These are phyloP conservation scores for Actenoides hombroni DNA, from an alignment of 2,113 vertebrate genomes.

Conservation along the genomic window DNA sequence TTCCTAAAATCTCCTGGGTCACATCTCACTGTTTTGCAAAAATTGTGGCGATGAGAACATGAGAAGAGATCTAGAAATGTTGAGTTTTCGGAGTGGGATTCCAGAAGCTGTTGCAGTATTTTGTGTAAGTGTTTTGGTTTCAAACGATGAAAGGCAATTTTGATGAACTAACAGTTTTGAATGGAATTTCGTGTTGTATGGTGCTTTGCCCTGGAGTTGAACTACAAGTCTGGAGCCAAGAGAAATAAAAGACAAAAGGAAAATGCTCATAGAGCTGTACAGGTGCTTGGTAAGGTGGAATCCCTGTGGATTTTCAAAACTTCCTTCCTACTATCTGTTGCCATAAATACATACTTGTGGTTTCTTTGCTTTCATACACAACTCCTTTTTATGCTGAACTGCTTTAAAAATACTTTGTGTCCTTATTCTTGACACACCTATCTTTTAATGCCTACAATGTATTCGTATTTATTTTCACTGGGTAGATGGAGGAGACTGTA, in stretches of 20 bases:
- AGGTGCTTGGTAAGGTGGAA: background rate
- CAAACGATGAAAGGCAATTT: background rate
- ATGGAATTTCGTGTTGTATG: background rate
- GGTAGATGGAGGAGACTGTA: background rate
- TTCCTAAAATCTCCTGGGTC: background rate
- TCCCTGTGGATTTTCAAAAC: background rate
- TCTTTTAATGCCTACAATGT: background rate
- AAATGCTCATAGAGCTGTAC: background rate
- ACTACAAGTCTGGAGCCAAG: background rate
- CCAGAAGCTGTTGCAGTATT: background rate
- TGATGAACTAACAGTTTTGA: background rate
- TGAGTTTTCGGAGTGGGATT: background rate
- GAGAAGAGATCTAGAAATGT: background rate
- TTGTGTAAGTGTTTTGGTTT: background rate
- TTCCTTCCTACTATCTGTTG: background rate
- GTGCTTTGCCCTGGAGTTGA: background rate
- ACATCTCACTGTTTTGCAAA: background rate
- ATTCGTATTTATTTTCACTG: background rate
- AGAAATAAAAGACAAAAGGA: background rate
- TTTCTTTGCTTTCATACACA: background rate
- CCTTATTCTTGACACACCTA: background rate
- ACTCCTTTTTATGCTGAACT: background rate
- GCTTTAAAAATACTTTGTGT: background rate
- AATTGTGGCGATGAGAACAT: background rate
- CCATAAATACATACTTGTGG: background rate